These are phyloP conservation scores for Agonopterix subpropinquella DNA, from an alignment of 2,888 invertebrate species.

Conservation along the genomic window DNA sequence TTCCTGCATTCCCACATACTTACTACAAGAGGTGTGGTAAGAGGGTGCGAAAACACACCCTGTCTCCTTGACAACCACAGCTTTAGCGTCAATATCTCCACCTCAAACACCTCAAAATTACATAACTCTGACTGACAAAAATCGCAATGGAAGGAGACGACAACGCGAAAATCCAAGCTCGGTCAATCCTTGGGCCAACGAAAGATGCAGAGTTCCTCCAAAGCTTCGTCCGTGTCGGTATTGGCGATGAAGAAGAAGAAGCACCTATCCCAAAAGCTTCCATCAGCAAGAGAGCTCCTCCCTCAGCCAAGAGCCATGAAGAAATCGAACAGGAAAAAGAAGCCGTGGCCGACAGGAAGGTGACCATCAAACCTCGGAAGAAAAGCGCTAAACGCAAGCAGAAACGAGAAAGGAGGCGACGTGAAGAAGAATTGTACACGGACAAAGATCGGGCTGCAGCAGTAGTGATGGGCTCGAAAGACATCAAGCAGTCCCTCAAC, in stretches of 20 bases:
- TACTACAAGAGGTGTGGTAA: conserved; percentile 20
- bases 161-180: conserved; percentile 64
- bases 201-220: conserved; percentile 85
- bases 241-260: conserved; percentile 74
- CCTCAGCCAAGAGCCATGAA: conserved; percentile 34
- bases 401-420: conserved; percentile 52
- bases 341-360: conserved; percentile 47
- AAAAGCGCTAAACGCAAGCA: conserved; percentile 46
- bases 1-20: too few relatives aligned
- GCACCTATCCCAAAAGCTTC: conserved; percentile 55
- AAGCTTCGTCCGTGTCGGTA: conserved; percentile 84
- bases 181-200: conserved; percentile 79
- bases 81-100: conserved; percentile 62
- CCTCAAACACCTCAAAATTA: conserved; percentile 49
- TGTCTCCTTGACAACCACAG: conserved; percentile 62
- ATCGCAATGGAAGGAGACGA: conserved; percentile 43
- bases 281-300: conserved; percentile 59
- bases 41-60: conserved; percentile 62
- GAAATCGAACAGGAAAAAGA: conserved; percentile 42
- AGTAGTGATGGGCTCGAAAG: conserved; percentile 89
- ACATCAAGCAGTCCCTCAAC: conserved; percentile 90
- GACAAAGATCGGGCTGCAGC: conserved; percentile 95
- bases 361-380: conserved; percentile 49
- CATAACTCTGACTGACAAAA: conserved; percentile 27
- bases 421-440: conserved; percentile 87